Evolutionary conservation across 2,888 invertebrate species (phyloP).

Genomic region (Hyppa rectilinea): DNA sequence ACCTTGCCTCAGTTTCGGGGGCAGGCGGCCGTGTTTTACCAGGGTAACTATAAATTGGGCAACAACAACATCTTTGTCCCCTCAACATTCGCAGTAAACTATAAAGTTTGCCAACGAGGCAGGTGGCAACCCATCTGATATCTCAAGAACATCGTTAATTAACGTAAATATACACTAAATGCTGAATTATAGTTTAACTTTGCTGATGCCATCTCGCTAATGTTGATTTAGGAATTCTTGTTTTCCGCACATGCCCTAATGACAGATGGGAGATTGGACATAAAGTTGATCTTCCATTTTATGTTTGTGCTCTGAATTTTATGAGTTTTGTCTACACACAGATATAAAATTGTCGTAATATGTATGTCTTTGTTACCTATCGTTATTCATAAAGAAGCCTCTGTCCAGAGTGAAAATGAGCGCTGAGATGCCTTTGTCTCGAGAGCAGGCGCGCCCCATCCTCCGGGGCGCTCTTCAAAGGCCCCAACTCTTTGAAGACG

Average conservation of each 20-base stretch:
- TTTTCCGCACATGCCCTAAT: conserved; percentile 51
- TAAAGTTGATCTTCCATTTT: conserved; percentile 43
- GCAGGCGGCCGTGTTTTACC: conserved; percentile 77
- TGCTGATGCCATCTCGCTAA: conserved; percentile 72
- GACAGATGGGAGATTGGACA: conserved; percentile 58
- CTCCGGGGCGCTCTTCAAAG: conserved; percentile 78
- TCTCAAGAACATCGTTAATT: conserved; percentile 84
- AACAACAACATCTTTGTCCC: conserved; percentile 83
- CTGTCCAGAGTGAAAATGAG: conserved; percentile 79
- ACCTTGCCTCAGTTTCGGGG: conserved; percentile 83
- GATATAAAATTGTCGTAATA: conserved; percentile 33
- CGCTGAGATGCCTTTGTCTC: conserved; percentile 82
- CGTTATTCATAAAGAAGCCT: conserved; percentile 56
- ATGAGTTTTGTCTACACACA: conserved; percentile 39
- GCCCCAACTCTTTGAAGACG: conserved; percentile 88
- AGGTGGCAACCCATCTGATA: conserved; percentile 86
- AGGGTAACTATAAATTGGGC: conserved; percentile 83
- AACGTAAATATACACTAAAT: conserved; percentile 76
- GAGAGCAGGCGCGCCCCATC: conserved; percentile 69
- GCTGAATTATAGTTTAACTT: conserved; percentile 63
- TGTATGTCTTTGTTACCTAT: conserved; percentile 30
- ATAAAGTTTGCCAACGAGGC: conserved; percentile 81
- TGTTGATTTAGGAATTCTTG: conserved; percentile 70
- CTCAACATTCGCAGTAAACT: conserved; percentile 83
- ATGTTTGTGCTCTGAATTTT: conserved; percentile 46